Percentiles rank a stretch among this genome's conserved stretches.
Evolutionary conservation across 2,797 vertebrate species (phyloP).

Genomic region (Diglossa cyanea): DNA sequence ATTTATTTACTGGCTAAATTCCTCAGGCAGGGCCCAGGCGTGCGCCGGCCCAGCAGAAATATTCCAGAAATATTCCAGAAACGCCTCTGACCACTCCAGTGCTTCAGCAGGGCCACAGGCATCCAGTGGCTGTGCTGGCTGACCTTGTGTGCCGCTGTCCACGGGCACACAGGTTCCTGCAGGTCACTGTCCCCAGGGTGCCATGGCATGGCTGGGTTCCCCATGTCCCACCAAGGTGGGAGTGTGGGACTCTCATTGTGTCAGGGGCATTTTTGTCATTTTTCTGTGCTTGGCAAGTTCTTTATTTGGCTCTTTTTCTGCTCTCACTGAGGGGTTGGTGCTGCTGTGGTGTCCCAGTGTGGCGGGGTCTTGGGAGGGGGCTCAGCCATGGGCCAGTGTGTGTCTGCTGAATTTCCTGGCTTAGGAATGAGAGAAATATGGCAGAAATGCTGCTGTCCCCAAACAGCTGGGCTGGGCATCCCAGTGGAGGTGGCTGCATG

Average conservation of each 20-base stretch:
- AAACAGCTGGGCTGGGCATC: background rate
- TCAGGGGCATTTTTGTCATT: rapidly evolving
- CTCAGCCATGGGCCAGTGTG: rapidly evolving
- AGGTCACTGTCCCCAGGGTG: background rate
- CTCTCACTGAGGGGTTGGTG: background rate
- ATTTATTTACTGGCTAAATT: conserved; percentile 64
- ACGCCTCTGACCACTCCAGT: conserved; percentile 48
- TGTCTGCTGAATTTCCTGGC: background rate
- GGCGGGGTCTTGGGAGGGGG: rapidly evolving
- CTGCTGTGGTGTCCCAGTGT: rapidly evolving
- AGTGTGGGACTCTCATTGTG: rapidly evolving
- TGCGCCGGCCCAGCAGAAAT: conserved; percentile 60
- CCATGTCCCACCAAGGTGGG: rapidly evolving
- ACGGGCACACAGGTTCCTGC: rapidly evolving
- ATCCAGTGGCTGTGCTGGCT: background rate
- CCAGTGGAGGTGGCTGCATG: background rate
- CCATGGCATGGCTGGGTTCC: rapidly evolving
- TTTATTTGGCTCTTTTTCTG: background rate
- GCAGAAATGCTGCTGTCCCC: background rate
- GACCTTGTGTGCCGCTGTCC: background rate
- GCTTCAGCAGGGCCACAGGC: conserved; percentile 60
- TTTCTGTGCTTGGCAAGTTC: rapidly evolving
- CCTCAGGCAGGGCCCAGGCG: conserved; percentile 69
- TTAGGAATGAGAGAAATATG: background rate
- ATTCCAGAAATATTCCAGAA: conserved; percentile 77